phyloP scores from a whole-genome alignment of 2,113 vertebrate genomes.

The Prionailurus bengalensis region DNA sequence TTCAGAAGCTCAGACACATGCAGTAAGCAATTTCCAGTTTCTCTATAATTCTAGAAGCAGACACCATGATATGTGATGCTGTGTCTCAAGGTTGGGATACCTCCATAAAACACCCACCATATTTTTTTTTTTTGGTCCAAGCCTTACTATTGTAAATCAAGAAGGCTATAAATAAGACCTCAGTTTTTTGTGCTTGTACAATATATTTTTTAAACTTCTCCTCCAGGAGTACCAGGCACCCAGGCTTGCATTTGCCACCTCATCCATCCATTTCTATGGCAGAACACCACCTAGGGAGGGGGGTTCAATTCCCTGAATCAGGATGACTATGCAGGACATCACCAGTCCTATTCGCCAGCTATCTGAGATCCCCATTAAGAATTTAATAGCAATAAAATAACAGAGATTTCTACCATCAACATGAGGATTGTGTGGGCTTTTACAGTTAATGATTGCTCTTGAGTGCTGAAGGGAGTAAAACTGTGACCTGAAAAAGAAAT shows the following conservation, averaged over 20 bases:
- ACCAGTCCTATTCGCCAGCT: not conserved
- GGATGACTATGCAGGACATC: not conserved
- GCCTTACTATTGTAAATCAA: slow-evolving; percentile 39
- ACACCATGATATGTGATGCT: not conserved
- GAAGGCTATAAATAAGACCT: slow-evolving; percentile 54
- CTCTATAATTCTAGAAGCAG: slow-evolving; percentile 23
- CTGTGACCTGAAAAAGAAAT: slow-evolving; percentile 66
- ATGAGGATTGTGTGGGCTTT: slow-evolving; percentile 68
- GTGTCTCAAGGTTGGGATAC: slow-evolving; percentile 32
- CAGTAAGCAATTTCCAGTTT: slow-evolving; percentile 55
- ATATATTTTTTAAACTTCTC: not conserved
- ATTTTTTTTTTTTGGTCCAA: not conserved
- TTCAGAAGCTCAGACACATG: slow-evolving; percentile 49
- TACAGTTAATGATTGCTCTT: slow-evolving; percentile 71
- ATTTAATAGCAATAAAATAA: slow-evolving; percentile 80
- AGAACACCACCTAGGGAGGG: not conserved
- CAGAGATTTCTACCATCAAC: slow-evolving; percentile 54
- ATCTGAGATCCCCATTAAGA: slow-evolving; percentile 76
- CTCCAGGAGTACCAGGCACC: not conserved
- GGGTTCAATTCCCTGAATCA: slow-evolving; percentile 6
- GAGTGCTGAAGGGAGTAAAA: slow-evolving; percentile 66
- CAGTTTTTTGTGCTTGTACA: not conserved
- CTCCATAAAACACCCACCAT: slow-evolving; percentile 36
- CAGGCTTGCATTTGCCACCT: not conserved
- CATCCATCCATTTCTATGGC: not conserved